phyloP scores from a whole-genome alignment of 2,113 vertebrate species.

The Cinclus cinclus region DNA sequence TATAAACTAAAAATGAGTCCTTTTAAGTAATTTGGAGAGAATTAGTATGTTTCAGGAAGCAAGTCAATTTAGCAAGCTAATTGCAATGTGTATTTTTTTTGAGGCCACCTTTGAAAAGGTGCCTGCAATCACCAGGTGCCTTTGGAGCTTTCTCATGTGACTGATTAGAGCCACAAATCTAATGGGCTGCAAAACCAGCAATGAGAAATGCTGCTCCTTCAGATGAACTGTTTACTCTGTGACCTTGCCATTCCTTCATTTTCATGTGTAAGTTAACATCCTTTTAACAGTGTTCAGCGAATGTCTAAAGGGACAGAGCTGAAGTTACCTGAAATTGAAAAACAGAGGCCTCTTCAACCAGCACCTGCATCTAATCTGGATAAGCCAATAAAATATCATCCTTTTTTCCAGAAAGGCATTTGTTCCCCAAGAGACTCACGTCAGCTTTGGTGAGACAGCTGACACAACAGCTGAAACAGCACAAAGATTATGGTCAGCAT shows the following conservation, averaged over 20 bases:
- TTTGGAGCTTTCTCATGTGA: background rate
- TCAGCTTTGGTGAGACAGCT: background rate
- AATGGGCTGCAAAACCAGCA: background rate
- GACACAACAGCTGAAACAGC: background rate
- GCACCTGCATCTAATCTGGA: background rate
- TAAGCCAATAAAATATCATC: background rate
- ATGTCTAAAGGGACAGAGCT: background rate
- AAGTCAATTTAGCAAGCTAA: constrained; percentile 39
- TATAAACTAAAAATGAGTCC: constrained; percentile 25
- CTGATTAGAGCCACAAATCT: constrained; percentile 24
- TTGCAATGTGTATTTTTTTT: constrained; percentile 14
- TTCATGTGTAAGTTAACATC: background rate
- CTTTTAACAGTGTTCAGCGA: background rate
- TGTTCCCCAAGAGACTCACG: background rate
- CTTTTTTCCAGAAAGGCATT: background rate
- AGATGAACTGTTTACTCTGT: background rate
- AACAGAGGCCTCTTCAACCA: background rate
- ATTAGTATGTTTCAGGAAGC: constrained; percentile 32
- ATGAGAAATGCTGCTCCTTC: background rate
- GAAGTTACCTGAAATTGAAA: background rate
- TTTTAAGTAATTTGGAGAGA: constrained; percentile 34
- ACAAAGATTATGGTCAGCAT: background rate
- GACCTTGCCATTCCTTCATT: background rate
- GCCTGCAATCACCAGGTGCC: constrained; percentile 46
- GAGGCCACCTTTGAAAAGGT: constrained; percentile 35